Evolutionary conservation across 2,797 vertebrate species (phyloP).

Genomic region (Enteromius fasciolatus): DNA sequence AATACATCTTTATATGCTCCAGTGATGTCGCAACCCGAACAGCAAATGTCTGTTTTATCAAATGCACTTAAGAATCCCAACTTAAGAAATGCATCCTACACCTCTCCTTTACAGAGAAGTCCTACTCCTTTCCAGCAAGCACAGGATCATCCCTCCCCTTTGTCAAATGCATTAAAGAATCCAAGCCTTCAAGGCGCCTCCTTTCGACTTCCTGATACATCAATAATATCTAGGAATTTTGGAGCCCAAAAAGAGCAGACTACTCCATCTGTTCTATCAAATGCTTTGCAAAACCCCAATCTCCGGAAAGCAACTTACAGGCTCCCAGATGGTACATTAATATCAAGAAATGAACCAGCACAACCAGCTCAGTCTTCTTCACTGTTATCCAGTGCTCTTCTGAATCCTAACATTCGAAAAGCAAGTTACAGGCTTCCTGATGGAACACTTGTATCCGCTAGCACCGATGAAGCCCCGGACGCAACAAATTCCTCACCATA

Average conservation of each 20-base stretch:
- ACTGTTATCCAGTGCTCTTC: slow-evolving; percentile 70
- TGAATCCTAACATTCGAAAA: slow-evolving; percentile 70
- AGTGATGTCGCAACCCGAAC: slow-evolving; percentile 55
- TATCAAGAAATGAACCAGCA: slow-evolving; percentile 68
- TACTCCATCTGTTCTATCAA: slow-evolving; percentile 66
- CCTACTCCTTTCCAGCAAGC: slow-evolving; percentile 63
- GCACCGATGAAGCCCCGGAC: slow-evolving; percentile 66
- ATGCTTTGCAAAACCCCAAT: slow-evolving; percentile 72
- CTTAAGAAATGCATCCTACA: slow-evolving; percentile 66
- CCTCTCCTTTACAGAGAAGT: slow-evolving; percentile 65
- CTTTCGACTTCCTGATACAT: slow-evolving; percentile 71
- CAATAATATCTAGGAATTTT: slow-evolving; percentile 60
- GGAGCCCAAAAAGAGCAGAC: slow-evolving; percentile 62
- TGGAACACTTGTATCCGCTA: slow-evolving; percentile 66
- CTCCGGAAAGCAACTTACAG: slow-evolving; percentile 74
- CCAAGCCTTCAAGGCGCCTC: slow-evolving; percentile 67
- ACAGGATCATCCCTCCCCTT: slow-evolving; percentile 63
- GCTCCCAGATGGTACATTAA: slow-evolving; percentile 74
- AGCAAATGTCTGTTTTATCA: slow-evolving; percentile 63
- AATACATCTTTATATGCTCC: slow-evolving; percentile 61
- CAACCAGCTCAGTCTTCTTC: slow-evolving; percentile 63
- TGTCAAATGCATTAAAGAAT: slow-evolving; percentile 75
- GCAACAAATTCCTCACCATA: slow-evolving; percentile 53
- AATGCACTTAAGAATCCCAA: slow-evolving; percentile 70
- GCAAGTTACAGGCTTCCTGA: slow-evolving; percentile 72